Base-by-base conservation (phyloP, 1,140 invertebrate genomes). In the Limonius californicus region DNA sequence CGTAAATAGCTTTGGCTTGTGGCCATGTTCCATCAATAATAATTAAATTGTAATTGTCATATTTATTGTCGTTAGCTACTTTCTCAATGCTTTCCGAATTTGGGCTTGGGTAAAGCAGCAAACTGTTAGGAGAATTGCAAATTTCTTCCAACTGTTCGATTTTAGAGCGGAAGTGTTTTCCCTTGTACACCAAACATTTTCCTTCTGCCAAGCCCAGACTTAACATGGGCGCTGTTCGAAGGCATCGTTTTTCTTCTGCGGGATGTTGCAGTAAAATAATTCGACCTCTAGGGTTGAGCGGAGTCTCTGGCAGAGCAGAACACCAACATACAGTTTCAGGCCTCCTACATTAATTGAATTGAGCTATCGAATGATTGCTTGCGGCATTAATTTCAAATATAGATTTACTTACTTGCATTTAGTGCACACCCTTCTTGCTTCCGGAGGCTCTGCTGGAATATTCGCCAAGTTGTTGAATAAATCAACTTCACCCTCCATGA, bases 1-100 rank as follows among this genome's bases (percentile, higher is more conserved):
- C 84, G 77, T 89, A 91, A 59, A 92, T 91, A 12, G 87, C 87
- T 79, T 93, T 94, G 9, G 94, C 92, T 81, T 97, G 94, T 14
- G 90, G 87, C 94, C 94, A 97, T 27, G 94, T 97, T 21, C 94
- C 94, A 84, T 97, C 94, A 65, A 97, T 84, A 54, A 97, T 77
- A 42, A 97, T 80, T 35, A 97, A 79, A 77, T 92, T 95, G 47
- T 27, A 57, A 11, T 32, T 43, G 2, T 47, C 45, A 19, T 39
- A 18, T 19, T 56, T 23, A n/a, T 63, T 50, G 70, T 74, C 76
- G 64, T 63, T 66, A 69, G 68, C 72, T 64, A 74, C 71, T 59
- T 45, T 70, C 68, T 69, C 70, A 59, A 89, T 80, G 70, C 88
- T 82, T 15, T 89, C 78, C 7, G 94, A 87, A 68, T 82, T 78